Conservation (phyloP, 1,140 invertebrate species). For the Sycobia sp. region DNA sequence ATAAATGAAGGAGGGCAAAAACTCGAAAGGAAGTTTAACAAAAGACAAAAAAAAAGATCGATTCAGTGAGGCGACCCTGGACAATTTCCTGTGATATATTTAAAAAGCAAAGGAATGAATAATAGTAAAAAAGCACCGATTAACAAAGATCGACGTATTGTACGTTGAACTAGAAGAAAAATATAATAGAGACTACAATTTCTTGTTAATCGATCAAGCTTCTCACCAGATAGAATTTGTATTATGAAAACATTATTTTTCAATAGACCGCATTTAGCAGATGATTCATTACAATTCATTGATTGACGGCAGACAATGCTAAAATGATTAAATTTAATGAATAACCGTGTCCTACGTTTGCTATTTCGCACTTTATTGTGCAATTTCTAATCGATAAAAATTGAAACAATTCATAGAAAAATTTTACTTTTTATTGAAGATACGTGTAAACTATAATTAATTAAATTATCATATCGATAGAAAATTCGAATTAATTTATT, state of each 20-base stretch:
- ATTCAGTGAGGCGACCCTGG: slow-evolving; percentile 37
- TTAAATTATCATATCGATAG: too few species aligned
- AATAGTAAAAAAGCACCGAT: neutral
- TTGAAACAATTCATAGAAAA: slow-evolving; percentile 1
- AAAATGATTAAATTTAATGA: neutral
- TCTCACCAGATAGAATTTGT: slow-evolving; percentile 19
- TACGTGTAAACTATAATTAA: too few species aligned
- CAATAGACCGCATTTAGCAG: neutral
- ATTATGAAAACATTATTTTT: neutral
- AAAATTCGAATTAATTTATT: too few species aligned
- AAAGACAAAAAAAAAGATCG: too few species aligned
- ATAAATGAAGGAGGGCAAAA: slow-evolving; percentile 18
- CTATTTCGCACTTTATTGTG: slow-evolving; percentile 15
- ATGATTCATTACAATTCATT: neutral
- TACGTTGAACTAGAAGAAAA: neutral
- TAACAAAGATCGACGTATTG: too few species aligned
- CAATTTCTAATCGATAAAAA: neutral
- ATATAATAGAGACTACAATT: slow-evolving; percentile 6
- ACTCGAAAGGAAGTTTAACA: neutral
- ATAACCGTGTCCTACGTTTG: slow-evolving; percentile 11
- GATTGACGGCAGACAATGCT: neutral
- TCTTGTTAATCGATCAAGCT: slow-evolving; percentile 6
- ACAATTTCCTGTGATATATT: slow-evolving; percentile 48
- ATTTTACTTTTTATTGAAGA: neutral
- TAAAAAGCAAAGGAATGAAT: slow-evolving; percentile 27